Conservation (phyloP, 2,797 vertebrate species). For the Hybognathus amarus region DNA sequence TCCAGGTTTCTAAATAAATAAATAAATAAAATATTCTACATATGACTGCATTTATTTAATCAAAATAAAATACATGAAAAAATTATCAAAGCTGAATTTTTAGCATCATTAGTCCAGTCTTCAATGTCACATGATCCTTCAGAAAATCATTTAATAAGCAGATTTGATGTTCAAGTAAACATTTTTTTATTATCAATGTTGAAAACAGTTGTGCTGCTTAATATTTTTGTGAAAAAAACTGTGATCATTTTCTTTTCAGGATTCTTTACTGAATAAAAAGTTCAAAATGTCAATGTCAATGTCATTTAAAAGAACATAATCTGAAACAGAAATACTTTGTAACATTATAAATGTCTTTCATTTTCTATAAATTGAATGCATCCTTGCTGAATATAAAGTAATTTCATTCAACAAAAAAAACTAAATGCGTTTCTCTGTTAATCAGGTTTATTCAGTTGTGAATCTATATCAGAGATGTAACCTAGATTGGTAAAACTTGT, state of each 20-base stretch:
- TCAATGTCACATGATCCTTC: neutral
- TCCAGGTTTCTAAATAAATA: neutral
- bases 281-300: too few relatives aligned
- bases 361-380: too few relatives aligned
- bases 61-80: neutral
- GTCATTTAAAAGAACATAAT: too few relatives aligned
- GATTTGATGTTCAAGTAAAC: too few relatives aligned
- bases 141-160: neutral
- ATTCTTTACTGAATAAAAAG: too few relatives aligned
- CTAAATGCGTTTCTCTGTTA: neutral
- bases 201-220: neutral
- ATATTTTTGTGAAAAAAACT: too few relatives aligned
- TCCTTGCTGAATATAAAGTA: too few relatives aligned
- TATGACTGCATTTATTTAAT: neutral
- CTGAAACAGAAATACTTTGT: too few relatives aligned
- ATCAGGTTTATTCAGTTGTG: neutral
- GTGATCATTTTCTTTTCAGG: too few relatives aligned
- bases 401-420: too few relatives aligned
- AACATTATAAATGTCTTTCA: neutral
- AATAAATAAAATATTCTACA: neutral
- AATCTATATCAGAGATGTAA: neutral
- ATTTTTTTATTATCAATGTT: neutral
- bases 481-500: neutral
- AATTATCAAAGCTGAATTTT: neutral
- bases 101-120: neutral